Evolutionary conservation across 2,888 invertebrate species (phyloP).

Genomic region (Philereme transversata): DNA sequence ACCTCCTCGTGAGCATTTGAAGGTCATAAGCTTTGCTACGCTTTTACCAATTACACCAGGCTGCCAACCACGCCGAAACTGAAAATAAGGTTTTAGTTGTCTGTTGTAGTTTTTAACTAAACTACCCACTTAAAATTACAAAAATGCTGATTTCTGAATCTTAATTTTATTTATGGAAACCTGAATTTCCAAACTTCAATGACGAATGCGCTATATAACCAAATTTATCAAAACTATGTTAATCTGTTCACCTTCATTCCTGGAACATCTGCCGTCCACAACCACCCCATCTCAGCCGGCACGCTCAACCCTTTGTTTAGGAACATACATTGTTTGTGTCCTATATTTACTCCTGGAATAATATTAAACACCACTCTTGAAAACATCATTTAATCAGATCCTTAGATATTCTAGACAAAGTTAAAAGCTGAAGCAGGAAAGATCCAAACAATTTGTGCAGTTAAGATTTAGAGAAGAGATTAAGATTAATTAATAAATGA

Average conservation of each 20-base stretch:
- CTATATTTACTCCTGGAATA: slow-evolving; percentile 69
- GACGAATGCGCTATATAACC: neutral
- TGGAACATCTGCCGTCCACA: slow-evolving; percentile 82
- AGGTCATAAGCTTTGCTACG: slow-evolving; percentile 73
- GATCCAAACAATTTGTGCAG: too few relatives aligned
- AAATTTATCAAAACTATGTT: too few relatives aligned
- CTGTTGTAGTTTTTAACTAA: neutral
- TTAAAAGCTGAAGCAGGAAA: too few relatives aligned
- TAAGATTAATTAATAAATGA: too few relatives aligned
- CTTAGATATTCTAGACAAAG: too few relatives aligned
- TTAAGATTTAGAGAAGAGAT: too few relatives aligned
- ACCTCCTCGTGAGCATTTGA: slow-evolving; percentile 68
- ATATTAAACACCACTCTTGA: neutral
- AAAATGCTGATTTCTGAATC: too few relatives aligned
- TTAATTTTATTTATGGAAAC: neutral
- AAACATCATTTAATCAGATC: too few relatives aligned
- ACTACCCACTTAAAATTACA: too few relatives aligned
- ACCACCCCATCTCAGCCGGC: slow-evolving; percentile 87
- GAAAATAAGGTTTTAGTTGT: slow-evolving; percentile 13
- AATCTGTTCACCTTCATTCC: slow-evolving; percentile 62
- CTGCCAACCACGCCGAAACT: slow-evolving; percentile 81
- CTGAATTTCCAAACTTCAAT: neutral
- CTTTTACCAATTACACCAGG: slow-evolving; percentile 83
- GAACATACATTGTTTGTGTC: slow-evolving; percentile 82
- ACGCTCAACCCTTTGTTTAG: slow-evolving; percentile 77